Evolutionary conservation across 2,113 vertebrate genomes (phyloP), one percentile per base, ranked within the genome.

Genomic region (Haemorhous mexicanus): DNA sequence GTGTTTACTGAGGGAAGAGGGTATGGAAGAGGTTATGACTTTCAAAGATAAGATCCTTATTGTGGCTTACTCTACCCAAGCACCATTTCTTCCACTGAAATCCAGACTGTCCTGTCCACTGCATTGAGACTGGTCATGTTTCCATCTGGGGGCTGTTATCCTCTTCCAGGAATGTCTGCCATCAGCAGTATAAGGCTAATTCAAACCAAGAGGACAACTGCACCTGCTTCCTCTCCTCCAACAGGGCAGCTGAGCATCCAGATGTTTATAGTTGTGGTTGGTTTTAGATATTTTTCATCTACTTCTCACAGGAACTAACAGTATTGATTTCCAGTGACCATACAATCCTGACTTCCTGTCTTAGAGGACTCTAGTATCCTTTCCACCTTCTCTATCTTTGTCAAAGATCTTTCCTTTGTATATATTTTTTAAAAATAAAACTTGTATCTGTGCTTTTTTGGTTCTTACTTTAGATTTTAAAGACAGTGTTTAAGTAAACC

Each of bases 261-360:
- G 96, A 94, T 97, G 90, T 95, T 96, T 84, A 83, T 91, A 95
- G 78, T 89, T 96, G 91, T 61, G 78, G 85, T 76, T 96, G 94
- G 85, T 61, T 95, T 93, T 68, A 87, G 82, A 82, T 56, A 75
- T 93, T 95, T 97, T 96, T 87, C 84, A 78, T 78, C 63, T 59
- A 30, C 58, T 83, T 91, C 93, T 96, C 94, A 96, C 94, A 95
- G 94, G 83, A 91, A 96, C 74, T 92, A 85, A 81, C 73, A 67
- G 73, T 85, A 88, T 70, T 61, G 35, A 66, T 69, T 96, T 94
- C 77, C 91, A 95, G 63, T 78, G 77, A 92, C 70, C 68, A 66
- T 73, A 83, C 59, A 96, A 55, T 77, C 20, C 77, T 28, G 17
- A 68, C 94, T 96, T 97, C 96, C 93, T 89, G 10, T 69, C 84